phyloP scores from a whole-genome alignment of 2,888 invertebrate genomes.

The Neoitamus cyanurus region DNA sequence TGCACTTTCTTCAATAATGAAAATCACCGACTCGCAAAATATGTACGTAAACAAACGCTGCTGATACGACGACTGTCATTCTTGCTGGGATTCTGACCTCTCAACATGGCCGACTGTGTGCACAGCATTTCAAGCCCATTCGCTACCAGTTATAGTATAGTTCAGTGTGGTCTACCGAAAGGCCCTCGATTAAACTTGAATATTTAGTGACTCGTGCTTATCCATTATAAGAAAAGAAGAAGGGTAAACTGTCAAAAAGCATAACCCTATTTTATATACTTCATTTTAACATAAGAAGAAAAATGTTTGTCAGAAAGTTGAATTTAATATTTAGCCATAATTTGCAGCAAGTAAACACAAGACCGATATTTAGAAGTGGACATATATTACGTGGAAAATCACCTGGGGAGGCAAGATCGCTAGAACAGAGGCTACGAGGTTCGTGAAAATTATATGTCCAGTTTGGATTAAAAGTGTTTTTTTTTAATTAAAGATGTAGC shows the following conservation, averaged over 20 bases:
- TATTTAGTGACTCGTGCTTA: too few species aligned
- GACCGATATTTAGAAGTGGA: conserved; percentile 58
- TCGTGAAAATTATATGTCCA: background rate
- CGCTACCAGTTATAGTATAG: too few species aligned
- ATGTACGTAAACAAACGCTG: too few species aligned
- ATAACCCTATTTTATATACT: background rate
- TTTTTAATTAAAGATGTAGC: conserved; percentile 61
- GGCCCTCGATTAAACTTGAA: too few species aligned
- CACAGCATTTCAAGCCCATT: too few species aligned
- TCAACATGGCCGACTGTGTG: too few species aligned
- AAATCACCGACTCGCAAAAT: too few species aligned
- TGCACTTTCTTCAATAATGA: too few species aligned
- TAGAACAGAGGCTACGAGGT: conserved; percentile 75
- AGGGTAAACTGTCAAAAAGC: background rate
- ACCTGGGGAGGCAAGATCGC: conserved; percentile 74
- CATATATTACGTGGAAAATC: conserved; percentile 78
- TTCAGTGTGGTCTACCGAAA: too few species aligned
- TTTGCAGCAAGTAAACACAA: background rate
- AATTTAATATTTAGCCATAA: background rate
- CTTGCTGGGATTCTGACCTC: too few species aligned
- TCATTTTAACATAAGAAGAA: background rate
- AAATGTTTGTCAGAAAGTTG: background rate
- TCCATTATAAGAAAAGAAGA: background rate
- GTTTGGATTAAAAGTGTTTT: background rate
- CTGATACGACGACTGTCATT: too few species aligned